Base-by-base conservation (phyloP, 2,888 invertebrate species). In the Agrilus mali region DNA sequence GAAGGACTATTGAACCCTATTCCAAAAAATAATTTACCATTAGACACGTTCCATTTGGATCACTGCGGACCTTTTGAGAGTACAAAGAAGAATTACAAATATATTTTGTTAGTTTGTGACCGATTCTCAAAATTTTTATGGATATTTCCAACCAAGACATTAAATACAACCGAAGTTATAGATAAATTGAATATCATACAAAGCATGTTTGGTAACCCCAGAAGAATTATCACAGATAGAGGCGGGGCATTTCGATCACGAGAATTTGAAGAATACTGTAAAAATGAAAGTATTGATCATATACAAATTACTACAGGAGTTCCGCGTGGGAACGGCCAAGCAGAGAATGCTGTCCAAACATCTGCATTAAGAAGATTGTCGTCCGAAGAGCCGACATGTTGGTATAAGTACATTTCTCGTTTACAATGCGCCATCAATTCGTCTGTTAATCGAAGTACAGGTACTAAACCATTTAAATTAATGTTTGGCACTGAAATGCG, bases 21-120 rank as follows among this genome's bases (percentile, higher is more conserved):
- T n/a, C n/a, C n/a, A 7, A 45, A 50, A 2, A 61, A 61, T 46
- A 53, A 53, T 7, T 17, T 22, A 4, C 61, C 59, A 8, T 43
- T 60, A 8, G 38, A 55, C n/a, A 58, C 57, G 1, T 54, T 53
- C 31, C 61, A 63, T 43, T 42, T 57, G 6, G 61, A 61, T 43
- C 55, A 61, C 47, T 41, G 60, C 12, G 59, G 59, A 14, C 61
- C 60, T 10, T 45, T 63, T 43, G 39, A 45, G 2, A 41, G 51
- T n/a, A 60, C 58, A 3, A 45, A 49, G 10, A 60, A 59, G 41
- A 45, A 47, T 12, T 58, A 59, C 40, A 48, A 51, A 17, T 47
- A 60, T 41, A 47, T 61, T 14, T 53, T 62, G 7, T 55, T 48
- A 2, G 49, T 61, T 1, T 45, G 59, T 5, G 61, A 63, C 38